Evolutionary conservation across 2,113 vertebrate genomes (phyloP).

Genomic region (Lynx canadensis): DNA sequence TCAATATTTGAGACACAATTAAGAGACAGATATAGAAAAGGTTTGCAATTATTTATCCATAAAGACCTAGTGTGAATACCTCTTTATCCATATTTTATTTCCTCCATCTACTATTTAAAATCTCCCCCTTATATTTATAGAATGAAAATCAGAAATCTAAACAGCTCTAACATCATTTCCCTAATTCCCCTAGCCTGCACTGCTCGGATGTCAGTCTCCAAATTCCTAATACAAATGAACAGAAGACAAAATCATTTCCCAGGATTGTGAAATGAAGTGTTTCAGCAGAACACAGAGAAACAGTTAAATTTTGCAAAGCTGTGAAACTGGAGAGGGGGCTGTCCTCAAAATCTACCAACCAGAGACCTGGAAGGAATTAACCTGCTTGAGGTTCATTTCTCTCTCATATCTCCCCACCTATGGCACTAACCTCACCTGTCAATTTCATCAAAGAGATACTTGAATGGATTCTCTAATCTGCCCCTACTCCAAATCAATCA

Average conservation of each 20-base stretch:
- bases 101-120: conserved; percentile 74
- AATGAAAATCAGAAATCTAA: conserved; percentile 65
- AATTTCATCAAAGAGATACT: conserved; percentile 45
- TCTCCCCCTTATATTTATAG: conserved; percentile 54
- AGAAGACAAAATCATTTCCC: conserved; percentile 62
- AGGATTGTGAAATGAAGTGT: conserved; percentile 51
- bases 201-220: not conserved
- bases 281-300: conserved; percentile 40
- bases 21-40: conserved; percentile 28
- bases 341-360: conserved; percentile 51
- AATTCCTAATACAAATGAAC: conserved; percentile 53
- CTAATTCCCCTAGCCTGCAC: conserved; percentile 43
- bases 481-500: conserved; percentile 39
- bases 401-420: not conserved
- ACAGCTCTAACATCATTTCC: conserved; percentile 47
- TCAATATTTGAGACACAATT: not conserved
- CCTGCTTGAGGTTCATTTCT: not conserved
- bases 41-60: conserved; percentile 33
- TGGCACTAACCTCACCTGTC: conserved; percentile 17
- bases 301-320: conserved; percentile 57
- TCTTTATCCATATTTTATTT: conserved; percentile 75
- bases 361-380: not conserved
- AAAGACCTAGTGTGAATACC: conserved; percentile 32
- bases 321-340: conserved; percentile 45
- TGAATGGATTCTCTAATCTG: conserved; percentile 63